Base-by-base conservation (phyloP, 2,113 vertebrate species). In the Hyaena hyaena region DNA sequence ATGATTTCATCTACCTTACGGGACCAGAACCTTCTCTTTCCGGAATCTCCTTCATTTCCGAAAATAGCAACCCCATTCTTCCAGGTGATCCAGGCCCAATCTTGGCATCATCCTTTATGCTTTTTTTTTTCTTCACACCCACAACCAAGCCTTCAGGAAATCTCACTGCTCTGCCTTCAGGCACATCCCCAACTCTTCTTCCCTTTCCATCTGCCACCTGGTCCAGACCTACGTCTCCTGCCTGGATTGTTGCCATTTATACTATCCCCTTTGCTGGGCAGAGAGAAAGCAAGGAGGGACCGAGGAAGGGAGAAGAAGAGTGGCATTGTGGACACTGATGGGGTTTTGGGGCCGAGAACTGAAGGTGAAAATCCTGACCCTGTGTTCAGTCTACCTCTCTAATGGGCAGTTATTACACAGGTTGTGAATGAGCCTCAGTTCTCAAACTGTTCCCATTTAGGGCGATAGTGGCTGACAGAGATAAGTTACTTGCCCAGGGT, bases 231-330 rank as follows among this genome's bases (percentile, higher is more conserved):
- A 31, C 26, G 0, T 53, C 71, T 69, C 35, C 8, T 5, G 15
- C 26, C 50, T 0, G 0, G 9, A 33, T 5, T n/a, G 33, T 71
- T 16, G 15, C 17, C 55, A 14, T 35, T 48, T 16, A 10, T 28
- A 23, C n/a, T 2, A 4, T 17, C 65, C 66, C 55, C 12, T 28
- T 55, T 33, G 11, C n/a, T 33, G 50, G 50, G 66, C 2, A 43
- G 69, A 14, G 39, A 69, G 39, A 24, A 43, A 63, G 10, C 35
- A 84, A n/a, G 68, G 50, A 77, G 69, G 50, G 61, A 5, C 45
- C 7, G 16, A 50, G 48, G 39, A 7, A n/a, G 21, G 79, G 69
- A 69, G 79, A 35, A 24, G 61, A 10, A 35, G 2, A 50, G 10
- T 23, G 50, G 50, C 23, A 2, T 1, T 11, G 31, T 43, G 39